These are phyloP conservation scores for Irena cyanogastra DNA, from an alignment of 2,113 vertebrate genomes.

Conservation along the genomic window DNA sequence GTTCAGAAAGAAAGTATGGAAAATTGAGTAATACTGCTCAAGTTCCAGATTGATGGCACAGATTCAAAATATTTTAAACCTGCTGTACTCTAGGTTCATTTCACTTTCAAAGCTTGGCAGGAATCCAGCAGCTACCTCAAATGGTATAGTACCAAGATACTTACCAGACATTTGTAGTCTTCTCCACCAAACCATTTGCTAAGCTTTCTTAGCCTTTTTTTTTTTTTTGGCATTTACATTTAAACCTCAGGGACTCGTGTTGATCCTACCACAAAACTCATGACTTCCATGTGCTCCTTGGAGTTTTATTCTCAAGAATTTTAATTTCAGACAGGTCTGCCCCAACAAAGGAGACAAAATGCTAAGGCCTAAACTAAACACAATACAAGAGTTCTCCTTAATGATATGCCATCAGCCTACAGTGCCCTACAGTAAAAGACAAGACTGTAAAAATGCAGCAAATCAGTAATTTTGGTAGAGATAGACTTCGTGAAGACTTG, in stretches of 20 bases:
- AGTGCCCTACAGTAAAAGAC: background rate
- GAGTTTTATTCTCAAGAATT: background rate
- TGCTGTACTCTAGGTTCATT: constrained; percentile 14
- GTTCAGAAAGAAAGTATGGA: constrained; percentile 40
- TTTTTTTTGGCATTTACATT: background rate
- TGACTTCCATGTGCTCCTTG: background rate
- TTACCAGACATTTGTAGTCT: background rate
- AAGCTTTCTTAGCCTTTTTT: background rate
- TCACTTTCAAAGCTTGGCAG: constrained; percentile 13
- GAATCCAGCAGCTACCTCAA: constrained; percentile 32
- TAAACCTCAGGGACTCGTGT: background rate
- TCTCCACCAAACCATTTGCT: background rate
- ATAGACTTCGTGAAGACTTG: background rate
- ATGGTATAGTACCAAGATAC: background rate
- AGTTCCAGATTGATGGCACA: constrained; percentile 30
- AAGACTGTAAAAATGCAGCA: background rate
- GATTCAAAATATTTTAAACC: constrained; percentile 42
- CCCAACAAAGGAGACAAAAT: background rate
- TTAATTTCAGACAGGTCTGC: background rate
- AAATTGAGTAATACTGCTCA: constrained; percentile 36
- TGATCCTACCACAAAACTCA: constrained; percentile 3
- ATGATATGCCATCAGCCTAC: background rate
- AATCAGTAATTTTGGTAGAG: background rate
- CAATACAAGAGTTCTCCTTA: background rate
- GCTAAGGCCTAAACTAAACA: background rate